Evolutionary conservation across 2,797 vertebrate species (phyloP).

Genomic region (Mus minutoides): DNA sequence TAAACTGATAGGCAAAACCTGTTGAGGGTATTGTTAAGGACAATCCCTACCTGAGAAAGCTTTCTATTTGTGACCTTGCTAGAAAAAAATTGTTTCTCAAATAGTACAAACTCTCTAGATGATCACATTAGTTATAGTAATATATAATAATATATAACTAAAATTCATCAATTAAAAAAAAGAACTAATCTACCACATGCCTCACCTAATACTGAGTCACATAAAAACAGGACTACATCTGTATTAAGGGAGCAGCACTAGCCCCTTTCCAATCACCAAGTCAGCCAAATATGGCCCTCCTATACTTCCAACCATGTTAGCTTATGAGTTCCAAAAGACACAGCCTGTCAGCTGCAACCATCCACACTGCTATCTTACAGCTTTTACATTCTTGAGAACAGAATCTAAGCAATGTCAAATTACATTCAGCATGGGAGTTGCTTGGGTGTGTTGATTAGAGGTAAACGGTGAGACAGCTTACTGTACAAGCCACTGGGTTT

Average conservation of each 20-base stretch:
- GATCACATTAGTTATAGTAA: not conserved
- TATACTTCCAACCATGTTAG: conserved; percentile 32
- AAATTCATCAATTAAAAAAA: not conserved
- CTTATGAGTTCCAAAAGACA: conserved; percentile 30
- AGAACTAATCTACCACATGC: conserved; percentile 15
- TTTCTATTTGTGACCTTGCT: conserved; percentile 2
- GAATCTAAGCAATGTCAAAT: conserved; percentile 9
- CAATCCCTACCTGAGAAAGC: not conserved
- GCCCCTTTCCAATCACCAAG: conserved; percentile 20
- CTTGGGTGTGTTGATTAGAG: not conserved
- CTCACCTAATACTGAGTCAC: conserved; percentile 35
- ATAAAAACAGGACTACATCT: conserved; percentile 43
- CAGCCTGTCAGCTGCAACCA: not conserved
- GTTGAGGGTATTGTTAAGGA: not conserved
- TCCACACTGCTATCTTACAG: conserved; percentile 9
- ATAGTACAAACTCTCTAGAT: conserved; percentile 9
- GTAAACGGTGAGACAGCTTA: conserved; percentile 17
- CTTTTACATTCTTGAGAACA: conserved; percentile 50
- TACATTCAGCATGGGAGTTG: not conserved
- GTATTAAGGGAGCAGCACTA: conserved; percentile 56
- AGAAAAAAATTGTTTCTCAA: conserved; percentile 57
- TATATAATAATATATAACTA: conserved; percentile 13
- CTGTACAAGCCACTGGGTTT: not conserved
- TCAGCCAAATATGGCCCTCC: conserved; percentile 66
- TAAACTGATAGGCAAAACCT: not conserved